These are phyloP conservation scores for Lordiphosa fenestrarum DNA, from an alignment of 2,888 invertebrate species.

Conservation along the genomic window DNA sequence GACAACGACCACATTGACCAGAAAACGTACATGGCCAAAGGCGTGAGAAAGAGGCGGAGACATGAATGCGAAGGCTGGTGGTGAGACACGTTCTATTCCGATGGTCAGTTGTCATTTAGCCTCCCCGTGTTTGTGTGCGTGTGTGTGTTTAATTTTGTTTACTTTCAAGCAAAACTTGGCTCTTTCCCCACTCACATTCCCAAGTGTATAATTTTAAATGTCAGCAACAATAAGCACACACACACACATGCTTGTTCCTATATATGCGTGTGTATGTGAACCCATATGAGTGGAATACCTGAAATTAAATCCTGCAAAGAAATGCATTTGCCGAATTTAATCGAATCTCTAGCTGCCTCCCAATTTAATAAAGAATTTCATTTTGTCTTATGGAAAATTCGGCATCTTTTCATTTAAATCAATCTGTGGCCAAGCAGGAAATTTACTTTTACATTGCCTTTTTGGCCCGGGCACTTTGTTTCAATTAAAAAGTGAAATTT, in stretches of 20 bases:
- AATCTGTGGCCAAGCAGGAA: no score
- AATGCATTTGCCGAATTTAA: no score
- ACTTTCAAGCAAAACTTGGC: conserved; percentile 61
- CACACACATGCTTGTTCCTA: conserved; percentile 5
- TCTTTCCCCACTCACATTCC: conserved; percentile 48
- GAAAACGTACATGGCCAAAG: conserved; percentile 25
- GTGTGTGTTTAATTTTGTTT: conserved; percentile 65
- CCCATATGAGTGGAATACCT: no score
- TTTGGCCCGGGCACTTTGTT: conserved; percentile 29
- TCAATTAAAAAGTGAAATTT: conserved; percentile 25
- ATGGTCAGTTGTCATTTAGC: conserved; percentile 53
- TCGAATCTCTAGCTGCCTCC: no score
- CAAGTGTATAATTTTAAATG: conserved; percentile 72
- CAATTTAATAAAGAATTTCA: no score
- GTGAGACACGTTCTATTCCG: conserved; percentile 55
- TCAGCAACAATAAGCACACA: conserved; percentile 62
- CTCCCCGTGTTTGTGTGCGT: conserved; percentile 14
- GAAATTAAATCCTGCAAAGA: no score
- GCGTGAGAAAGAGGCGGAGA: conserved; percentile 14
- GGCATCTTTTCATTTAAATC: no score
- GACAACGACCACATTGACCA: conserved; percentile 49
- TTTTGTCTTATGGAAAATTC: no score
- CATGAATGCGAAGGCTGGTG: neutral
- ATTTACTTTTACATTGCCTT: conserved; percentile 4
- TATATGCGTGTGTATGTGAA: conserved; percentile 10